Conservation (phyloP, 37 sponge, comb jelly and placozoan genomes). For the Axinella damicornis region DNA sequence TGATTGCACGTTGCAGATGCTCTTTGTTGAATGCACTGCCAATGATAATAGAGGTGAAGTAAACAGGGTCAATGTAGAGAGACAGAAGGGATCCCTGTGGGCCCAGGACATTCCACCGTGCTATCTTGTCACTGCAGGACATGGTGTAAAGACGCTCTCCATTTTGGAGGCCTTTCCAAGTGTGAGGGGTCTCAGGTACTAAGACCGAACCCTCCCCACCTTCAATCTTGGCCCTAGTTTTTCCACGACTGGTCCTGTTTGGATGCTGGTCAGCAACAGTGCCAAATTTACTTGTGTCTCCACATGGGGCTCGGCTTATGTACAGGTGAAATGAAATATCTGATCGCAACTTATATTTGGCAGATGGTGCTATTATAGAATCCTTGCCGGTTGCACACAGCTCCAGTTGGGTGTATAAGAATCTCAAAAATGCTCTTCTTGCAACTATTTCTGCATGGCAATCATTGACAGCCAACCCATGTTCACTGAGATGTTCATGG, state of each 20-base stretch:
- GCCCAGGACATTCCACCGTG: conserved; percentile 91
- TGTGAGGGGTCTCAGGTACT: conserved; percentile 51
- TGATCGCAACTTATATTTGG: conserved; percentile 45
- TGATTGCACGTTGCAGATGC: conserved; percentile 86
- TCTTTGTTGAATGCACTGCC: conserved; percentile 68
- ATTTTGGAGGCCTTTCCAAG: conserved; percentile 80
- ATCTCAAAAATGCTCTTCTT: conserved; percentile 80
- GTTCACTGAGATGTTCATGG: conserved; percentile 71
- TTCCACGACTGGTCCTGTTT: conserved; percentile 58
- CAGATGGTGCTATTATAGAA: conserved; percentile 39
- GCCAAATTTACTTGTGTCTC: conserved; percentile 81
- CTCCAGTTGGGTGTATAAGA: conserved; percentile 78
- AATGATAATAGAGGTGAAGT: conserved; percentile 81
- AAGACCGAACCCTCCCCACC: conserved; percentile 89
- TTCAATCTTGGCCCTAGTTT: conserved; percentile 84
- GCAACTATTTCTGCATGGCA: conserved; percentile 91
- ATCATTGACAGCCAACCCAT: conserved; percentile 87
- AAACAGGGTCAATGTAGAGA: conserved; percentile 82
- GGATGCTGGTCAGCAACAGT: conserved; percentile 34
- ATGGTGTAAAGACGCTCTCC: conserved; percentile 90
- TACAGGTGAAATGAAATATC: conserved; percentile 93
- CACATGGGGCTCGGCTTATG: conserved; percentile 94
- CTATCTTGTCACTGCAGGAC: conserved; percentile 94
- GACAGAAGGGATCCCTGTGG: conserved; percentile 88
- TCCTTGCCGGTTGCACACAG: conserved; percentile 29